Evolutionary conservation across 1,140 invertebrate species (phyloP), one percentile per base, ranked within the genome.

Genomic region (Brachionus sp.): DNA sequence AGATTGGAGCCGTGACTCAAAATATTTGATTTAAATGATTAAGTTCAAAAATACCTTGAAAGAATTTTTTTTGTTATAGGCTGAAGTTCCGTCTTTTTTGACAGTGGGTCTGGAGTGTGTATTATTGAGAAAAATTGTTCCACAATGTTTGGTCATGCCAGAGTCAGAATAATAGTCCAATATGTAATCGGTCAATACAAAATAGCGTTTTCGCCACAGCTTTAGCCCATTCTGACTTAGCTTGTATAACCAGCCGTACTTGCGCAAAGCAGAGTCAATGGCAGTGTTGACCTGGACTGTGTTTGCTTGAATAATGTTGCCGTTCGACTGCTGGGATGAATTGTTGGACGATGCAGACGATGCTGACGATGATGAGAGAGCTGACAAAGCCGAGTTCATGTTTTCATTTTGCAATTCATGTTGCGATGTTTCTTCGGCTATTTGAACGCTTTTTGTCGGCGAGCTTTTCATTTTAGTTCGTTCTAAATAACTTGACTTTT

Each of bases 111-210:
- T 80, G 29, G 77, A 57, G 16, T 80, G 77, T n/a, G 77, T 80
- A 35, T 80, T 37, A 80, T 66, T 80, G 25, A 80, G 37, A 80
- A 80, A 80, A 42, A 80, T 80, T 13, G 77, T 80, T 23, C 77
- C 77, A 23, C 77, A 80, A 44, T 80, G 77, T 25, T 80, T 80
- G 37, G 50, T 80, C 77, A 80, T 80, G 3, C 46, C 29, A 13
- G 77, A 80, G 37, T 80, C 77, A 0, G 77, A 80, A 29, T 80
- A 80, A 37, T 80, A 80, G 37, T 80, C 77, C 37, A 80, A 44
- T 62, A 80, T 80, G 39, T 80, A 80, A 66, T 80, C 77, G 9
- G 77, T 80, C 9, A 80, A 19, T 4, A 80, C 77, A 80, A 80
- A 80, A 44, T 62, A 80, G 12, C 77, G 46, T 62, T 80, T 80